Evolutionary conservation across 2,113 vertebrate species (phyloP), one percentile per base, ranked within the genome.

Genomic region (Nerophis lumbriciformis): DNA sequence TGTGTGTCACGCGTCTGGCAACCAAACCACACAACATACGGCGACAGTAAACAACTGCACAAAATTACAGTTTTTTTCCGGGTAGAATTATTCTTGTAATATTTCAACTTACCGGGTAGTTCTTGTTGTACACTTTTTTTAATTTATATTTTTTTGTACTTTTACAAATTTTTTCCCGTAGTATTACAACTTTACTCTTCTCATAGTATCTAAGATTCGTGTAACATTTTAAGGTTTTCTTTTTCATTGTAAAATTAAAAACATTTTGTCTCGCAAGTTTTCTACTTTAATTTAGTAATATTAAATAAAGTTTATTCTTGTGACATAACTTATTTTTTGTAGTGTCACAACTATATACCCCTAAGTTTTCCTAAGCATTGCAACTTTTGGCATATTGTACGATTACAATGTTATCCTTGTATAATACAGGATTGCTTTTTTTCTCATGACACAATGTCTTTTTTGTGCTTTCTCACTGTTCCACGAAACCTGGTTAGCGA

Each of bases 1-100:
- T 51, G 4, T 36, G 16, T 42, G 48, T 66, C 81, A 80, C 68
- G 13, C 28, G 71, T 67, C 61, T 81, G 72, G 56, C 61, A 69
- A 48, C 50, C 65, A 72, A 65, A 45, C 42, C 8, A 8, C 53
- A 64, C 65, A 63, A 69, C 8, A 19, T 66, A 65, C 60, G 39
- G 39, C 37, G 13, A 67, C 55, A 71, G 67, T 48, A 65, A 55
- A 62, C 65, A 56, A 48, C 42, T 62, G 42, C 59, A 21, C 49
- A 42, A 42, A 42, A 42, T 48, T n/a, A 48, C 48, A 4, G 6
- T 5, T 48, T 6, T n/a, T n/a, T 28, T 28, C 28, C 28, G 28
- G 28, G 15, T n/a, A 15, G 15, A 14, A n/a, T 48, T 48, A 2
- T 48, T 48, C 48, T n/a, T 13, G 15, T 48, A 9, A 9, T 42